A percentile compares a stretch with the other conserved stretches of the same genome.
Evolutionary conservation across 2,888 invertebrate genomes (phyloP).

Genomic region (Sesia bembeciformis): DNA sequence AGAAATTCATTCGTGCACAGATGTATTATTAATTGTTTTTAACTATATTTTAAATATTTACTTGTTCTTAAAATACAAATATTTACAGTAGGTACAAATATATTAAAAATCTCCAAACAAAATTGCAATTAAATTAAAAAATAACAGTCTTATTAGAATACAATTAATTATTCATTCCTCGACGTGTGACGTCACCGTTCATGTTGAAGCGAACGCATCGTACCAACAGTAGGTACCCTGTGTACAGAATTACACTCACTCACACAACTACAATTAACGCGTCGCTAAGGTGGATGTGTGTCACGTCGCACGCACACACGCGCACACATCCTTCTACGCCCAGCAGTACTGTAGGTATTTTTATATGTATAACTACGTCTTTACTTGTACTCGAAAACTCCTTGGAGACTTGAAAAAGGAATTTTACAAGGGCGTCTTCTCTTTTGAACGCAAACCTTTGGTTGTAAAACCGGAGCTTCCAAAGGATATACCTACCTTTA

Average conservation of each 20-base stretch:
- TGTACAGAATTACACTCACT: slow-evolving; percentile 42
- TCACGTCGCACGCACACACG: slow-evolving; percentile 46
- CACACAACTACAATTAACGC: slow-evolving; percentile 23
- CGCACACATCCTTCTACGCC: slow-evolving; percentile 32
- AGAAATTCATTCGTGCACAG: too few relatives aligned
- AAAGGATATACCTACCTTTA: slow-evolving; percentile 1
- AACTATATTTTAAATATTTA: too few relatives aligned
- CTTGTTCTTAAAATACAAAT: too few relatives aligned
- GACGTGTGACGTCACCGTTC: slow-evolving; percentile 23
- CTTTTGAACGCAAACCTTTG: slow-evolving; percentile 54
- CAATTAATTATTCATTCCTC: too few relatives aligned
- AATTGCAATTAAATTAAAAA: too few relatives aligned
- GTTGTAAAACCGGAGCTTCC: slow-evolving; percentile 48
- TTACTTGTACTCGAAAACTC: slow-evolving; percentile 36
- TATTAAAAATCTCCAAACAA: too few relatives aligned
- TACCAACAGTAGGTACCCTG: slow-evolving; percentile 4
- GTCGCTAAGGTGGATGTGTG: slow-evolving; percentile 11
- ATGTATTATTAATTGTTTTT: too few relatives aligned
- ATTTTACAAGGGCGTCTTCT: slow-evolving; percentile 62
- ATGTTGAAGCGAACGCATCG: slow-evolving; percentile 7
- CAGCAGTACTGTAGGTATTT: slow-evolving; percentile 32
- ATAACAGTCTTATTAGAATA: too few relatives aligned
- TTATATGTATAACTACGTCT: slow-evolving; percentile 26
- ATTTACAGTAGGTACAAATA: too few relatives aligned
- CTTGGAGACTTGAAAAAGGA: slow-evolving; percentile 61